Percentiles rank a stretch among this genome's conserved stretches.
phyloP scores from a whole-genome alignment of 2,113 vertebrate genomes.

The Benthochromis sp. region DNA sequence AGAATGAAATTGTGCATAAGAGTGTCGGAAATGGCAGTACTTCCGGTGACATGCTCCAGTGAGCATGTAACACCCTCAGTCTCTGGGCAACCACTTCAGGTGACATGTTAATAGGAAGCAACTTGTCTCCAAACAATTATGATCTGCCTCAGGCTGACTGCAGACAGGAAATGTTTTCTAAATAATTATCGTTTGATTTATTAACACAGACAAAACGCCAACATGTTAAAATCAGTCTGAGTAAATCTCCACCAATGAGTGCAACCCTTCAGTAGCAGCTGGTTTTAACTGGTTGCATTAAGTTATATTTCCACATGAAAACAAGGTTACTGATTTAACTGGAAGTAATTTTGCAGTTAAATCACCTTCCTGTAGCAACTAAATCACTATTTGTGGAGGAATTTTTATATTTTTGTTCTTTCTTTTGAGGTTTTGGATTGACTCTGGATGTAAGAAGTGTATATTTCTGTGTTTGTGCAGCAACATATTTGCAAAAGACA shows the following conservation, averaged over 20 bases:
- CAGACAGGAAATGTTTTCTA: neutral
- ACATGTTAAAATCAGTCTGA: neutral
- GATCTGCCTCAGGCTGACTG: neutral
- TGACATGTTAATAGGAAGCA: neutral
- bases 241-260: neutral
- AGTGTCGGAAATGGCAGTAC: neutral
- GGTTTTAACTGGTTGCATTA: neutral
- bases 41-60: neutral
- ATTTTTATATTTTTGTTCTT: neutral
- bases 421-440: neutral
- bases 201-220: neutral
- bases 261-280: neutral
- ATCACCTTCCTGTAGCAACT: neutral
- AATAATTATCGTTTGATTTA: neutral
- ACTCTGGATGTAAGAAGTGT: neutral
- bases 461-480: neutral
- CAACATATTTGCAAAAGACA: neutral
- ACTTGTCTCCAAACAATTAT: neutral
- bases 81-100: neutral
- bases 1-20: neutral
- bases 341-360: neutral
- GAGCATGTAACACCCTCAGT: neutral
- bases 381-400: neutral
- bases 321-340: neutral
- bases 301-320: neutral